A percentile compares a stretch with the other conserved stretches of the same genome.
These are phyloP conservation scores for Buathra laborator DNA, from an alignment of 2,888 invertebrate species.

Conservation along the genomic window DNA sequence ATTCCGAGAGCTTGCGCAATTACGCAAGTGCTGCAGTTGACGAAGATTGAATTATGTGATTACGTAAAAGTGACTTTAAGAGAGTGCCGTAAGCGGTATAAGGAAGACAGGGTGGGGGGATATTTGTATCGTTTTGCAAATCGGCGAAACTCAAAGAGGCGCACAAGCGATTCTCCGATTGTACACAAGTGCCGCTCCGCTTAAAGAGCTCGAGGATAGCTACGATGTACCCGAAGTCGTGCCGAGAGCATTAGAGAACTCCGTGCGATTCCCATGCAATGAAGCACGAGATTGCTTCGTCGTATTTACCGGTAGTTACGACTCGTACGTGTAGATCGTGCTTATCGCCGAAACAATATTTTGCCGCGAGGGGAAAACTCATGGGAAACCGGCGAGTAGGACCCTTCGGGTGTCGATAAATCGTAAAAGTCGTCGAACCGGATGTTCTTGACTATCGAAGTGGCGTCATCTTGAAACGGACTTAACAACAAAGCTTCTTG, in stretches of 20 bases:
- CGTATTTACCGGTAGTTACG: slow-evolving; percentile 50
- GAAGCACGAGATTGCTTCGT: slow-evolving; percentile 33
- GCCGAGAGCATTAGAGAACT: slow-evolving; percentile 18
- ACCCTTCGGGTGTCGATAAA: slow-evolving; percentile 19
- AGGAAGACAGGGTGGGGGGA: slow-evolving; percentile 15
- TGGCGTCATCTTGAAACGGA: slow-evolving; percentile 17
- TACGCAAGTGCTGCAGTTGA: slow-evolving; percentile 56
- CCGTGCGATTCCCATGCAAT: slow-evolving; percentile 31
- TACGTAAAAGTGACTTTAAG: slow-evolving; percentile 37
- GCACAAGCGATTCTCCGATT: neutral
- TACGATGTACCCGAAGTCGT: slow-evolving; percentile 10
- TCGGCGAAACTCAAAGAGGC: slow-evolving; percentile 21
- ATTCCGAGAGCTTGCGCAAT: slow-evolving; percentile 55
- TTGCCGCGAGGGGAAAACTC: neutral
- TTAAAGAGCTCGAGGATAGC: neutral
- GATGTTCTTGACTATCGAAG: neutral
- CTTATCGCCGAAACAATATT: neutral
- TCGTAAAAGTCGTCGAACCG: neutral
- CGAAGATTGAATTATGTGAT: slow-evolving; percentile 58
- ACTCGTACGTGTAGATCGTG: slow-evolving; percentile 14
- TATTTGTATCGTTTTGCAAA: slow-evolving; percentile 28
- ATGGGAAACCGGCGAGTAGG: slow-evolving; percentile 16
- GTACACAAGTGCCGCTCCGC: neutral
- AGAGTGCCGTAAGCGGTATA: slow-evolving; percentile 11
- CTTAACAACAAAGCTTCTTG: neutral